Evolutionary conservation across 2,113 vertebrate species (phyloP).

Genomic region (Melanerpes formicivorus): DNA sequence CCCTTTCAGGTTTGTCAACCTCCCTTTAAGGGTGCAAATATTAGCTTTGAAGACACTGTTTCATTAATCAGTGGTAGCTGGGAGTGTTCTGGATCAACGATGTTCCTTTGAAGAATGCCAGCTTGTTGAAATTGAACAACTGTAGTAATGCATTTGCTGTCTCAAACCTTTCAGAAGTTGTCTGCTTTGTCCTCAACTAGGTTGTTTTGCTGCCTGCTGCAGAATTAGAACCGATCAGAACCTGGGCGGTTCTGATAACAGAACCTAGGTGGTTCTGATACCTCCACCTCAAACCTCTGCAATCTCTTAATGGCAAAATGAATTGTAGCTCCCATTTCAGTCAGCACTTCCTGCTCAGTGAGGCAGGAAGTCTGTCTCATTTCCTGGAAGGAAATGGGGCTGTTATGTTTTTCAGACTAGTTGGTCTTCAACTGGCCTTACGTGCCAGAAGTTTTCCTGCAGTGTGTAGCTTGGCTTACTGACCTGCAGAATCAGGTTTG

Average conservation of each 20-base stretch:
- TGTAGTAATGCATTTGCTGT: neutral
- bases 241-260: neutral
- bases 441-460: neutral
- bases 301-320: neutral
- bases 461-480: neutral
- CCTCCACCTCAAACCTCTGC: neutral
- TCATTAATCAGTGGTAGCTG: neutral
- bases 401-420: neutral
- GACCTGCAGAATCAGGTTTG: neutral
- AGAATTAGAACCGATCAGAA: neutral
- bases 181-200: neutral
- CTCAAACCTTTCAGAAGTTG: neutral
- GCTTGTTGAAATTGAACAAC: neutral
- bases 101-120: conserved; percentile 17
- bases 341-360: neutral
- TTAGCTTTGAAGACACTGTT: neutral
- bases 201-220: neutral
- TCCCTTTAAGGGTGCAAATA: conserved; percentile 14
- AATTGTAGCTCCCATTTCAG: neutral
- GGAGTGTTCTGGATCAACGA: neutral
- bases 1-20: neutral
- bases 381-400: neutral
- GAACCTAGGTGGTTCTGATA: neutral
- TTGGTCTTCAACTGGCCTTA: neutral
- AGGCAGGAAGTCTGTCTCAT: neutral